Evolutionary conservation across 53 echinoderm and acorn worm genomes (phyloP).

Genomic region (Henricia sp.): DNA sequence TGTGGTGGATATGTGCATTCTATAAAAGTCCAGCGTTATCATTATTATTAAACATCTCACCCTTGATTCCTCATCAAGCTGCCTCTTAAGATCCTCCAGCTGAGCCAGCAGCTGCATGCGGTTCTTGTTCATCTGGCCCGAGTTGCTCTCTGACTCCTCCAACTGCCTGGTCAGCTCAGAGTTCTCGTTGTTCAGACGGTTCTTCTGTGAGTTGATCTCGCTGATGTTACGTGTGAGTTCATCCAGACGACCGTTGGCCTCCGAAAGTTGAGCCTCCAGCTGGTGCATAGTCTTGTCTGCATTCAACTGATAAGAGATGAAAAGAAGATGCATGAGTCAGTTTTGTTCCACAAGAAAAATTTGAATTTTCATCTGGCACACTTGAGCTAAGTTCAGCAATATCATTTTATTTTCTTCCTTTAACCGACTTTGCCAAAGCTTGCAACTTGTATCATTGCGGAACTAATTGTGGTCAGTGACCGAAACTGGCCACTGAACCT

Average conservation of each 20-base stretch:
- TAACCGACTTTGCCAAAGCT: no score
- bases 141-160: constrained; percentile 90
- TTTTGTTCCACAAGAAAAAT: no score
- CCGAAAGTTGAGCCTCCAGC: constrained; percentile 90
- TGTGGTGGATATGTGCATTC: no score
- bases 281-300: constrained; percentile 87
- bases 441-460: no score
- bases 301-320: constrained; percentile 60
- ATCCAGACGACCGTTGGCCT: constrained; percentile 78
- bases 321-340: not conserved
- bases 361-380: no score
- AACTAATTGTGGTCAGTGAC: no score
- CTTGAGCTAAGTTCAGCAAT: no score
- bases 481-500: no score
- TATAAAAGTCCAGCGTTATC: no score
- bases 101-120: constrained; percentile 80
- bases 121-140: constrained; percentile 81
- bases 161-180: constrained; percentile 86
- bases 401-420: no score
- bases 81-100: constrained; percentile 89
- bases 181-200: constrained; percentile 85
- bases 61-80: constrained; percentile 89
- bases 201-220: constrained; percentile 85
- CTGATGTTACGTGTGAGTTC: constrained; percentile 86
- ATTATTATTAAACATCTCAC: no score